Percentiles rank a stretch among this genome's conserved stretches.
Conservation (phyloP, 1,140 invertebrate species). For the Macrosteles quadrilineatus region DNA sequence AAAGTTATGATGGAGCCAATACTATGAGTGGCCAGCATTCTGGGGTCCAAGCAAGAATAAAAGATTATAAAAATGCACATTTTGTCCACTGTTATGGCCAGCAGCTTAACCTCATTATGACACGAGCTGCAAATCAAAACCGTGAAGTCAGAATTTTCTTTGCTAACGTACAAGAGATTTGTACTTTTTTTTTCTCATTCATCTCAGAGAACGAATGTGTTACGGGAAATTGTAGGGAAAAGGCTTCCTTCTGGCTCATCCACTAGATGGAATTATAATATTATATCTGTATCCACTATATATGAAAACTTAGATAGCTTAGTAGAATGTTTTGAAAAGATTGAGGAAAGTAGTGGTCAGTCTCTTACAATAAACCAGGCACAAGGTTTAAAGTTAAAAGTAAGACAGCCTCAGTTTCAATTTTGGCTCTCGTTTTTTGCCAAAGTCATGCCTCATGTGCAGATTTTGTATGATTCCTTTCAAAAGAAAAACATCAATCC, state of each 20-base stretch:
- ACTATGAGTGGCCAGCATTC: constrained; percentile 16
- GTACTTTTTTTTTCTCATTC: constrained; percentile 21
- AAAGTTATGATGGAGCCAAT: constrained; percentile 9
- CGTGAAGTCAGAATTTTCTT: constrained; percentile 45
- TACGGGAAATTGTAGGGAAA: background rate
- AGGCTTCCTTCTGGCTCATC: background rate
- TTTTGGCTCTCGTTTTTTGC: too few species aligned
- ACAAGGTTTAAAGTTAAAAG: too few species aligned
- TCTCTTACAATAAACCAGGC: too few species aligned
- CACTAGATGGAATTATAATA: constrained; percentile 17
- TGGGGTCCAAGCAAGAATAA: background rate
- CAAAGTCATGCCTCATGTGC: too few species aligned
- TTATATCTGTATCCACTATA: too few species aligned
- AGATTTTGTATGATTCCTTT: too few species aligned
- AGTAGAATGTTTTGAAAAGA: too few species aligned
- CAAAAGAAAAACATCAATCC: too few species aligned
- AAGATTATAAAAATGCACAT: constrained; percentile 16
- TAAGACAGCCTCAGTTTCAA: too few species aligned
- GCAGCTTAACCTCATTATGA: constrained; percentile 46
- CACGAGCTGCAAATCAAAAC: constrained; percentile 42
- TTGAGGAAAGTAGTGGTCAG: too few species aligned
- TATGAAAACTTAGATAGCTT: too few species aligned
- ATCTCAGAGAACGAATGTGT: background rate
- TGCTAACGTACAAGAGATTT: background rate
- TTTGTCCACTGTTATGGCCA: constrained; percentile 49